Evolutionary conservation across 2,113 vertebrate species (phyloP).

Genomic region (Larimichthys polyactis): DNA sequence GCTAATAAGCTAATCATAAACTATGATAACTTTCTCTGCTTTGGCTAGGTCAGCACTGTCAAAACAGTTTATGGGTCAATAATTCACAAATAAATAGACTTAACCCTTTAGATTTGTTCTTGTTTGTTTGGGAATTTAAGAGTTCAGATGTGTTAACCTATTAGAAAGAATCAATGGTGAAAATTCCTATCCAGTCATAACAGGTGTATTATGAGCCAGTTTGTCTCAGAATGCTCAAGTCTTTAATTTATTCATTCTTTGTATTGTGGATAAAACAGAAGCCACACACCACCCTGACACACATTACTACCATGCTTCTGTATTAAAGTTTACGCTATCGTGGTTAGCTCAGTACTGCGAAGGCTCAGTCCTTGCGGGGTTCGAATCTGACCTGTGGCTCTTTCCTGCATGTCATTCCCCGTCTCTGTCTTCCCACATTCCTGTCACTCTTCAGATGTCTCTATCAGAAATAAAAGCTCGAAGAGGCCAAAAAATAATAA

Average conservation of each 20-base stretch:
- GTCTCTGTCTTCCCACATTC: too few species aligned
- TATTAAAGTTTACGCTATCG: constrained; percentile 4
- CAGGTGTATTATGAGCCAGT: constrained; percentile 5
- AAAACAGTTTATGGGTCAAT: not conserved
- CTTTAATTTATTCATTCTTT: not conserved
- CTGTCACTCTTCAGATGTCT: too few species aligned
- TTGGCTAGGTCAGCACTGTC: not conserved
- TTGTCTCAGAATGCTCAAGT: not conserved
- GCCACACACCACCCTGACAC: not conserved
- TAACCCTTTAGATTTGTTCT: not conserved
- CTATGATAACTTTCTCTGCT: not conserved
- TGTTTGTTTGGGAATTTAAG: too few species aligned
- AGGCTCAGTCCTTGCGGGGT: too few species aligned
- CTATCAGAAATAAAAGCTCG: too few species aligned
- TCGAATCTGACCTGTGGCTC: too few species aligned
- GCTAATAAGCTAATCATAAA: not conserved
- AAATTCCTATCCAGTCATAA: not conserved
- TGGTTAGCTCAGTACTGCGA: too few species aligned
- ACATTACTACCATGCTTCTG: not conserved
- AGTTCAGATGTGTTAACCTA: too few species aligned
- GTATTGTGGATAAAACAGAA: not conserved
- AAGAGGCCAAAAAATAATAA: too few species aligned
- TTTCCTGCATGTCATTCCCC: too few species aligned
- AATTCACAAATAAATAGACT: not conserved
- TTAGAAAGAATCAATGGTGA: too few species aligned